phyloP scores from a whole-genome alignment of 2,113 vertebrate species.

The Platysternon megacephalum region DNA sequence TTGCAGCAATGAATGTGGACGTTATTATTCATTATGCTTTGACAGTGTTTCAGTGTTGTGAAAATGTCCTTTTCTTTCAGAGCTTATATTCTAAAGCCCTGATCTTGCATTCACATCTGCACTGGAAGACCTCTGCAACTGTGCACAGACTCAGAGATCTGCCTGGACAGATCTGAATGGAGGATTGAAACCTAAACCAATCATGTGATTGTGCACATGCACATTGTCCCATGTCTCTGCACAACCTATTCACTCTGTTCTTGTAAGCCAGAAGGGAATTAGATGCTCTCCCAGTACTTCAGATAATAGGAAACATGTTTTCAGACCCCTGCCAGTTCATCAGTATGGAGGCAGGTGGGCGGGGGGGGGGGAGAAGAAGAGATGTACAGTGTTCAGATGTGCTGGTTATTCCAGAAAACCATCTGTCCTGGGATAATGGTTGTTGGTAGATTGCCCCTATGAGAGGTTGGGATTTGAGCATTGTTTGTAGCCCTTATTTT shows the following conservation, averaged over 20 bases:
- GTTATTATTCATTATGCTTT: neutral
- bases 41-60: neutral
- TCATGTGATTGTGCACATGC: fast-evolving
- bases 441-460: neutral
- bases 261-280: neutral
- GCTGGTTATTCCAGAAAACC: neutral
- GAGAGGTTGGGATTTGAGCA: neutral
- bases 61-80: neutral
- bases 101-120: neutral
- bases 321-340: neutral
- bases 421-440: neutral
- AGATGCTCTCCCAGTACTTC: neutral
- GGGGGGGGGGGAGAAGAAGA: neutral
- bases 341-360: fast-evolving
- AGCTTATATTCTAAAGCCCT: neutral
- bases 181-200: neutral
- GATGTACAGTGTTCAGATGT: neutral
- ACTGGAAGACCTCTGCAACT: neutral
- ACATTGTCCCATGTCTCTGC: neutral
- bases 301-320: neutral
- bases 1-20: neutral
- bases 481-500: neutral
- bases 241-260: neutral
- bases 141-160: neutral
- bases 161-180: neutral